These are phyloP conservation scores for Teleiodes luculella DNA, from an alignment of 2,888 invertebrate genomes.

Conservation along the genomic window DNA sequence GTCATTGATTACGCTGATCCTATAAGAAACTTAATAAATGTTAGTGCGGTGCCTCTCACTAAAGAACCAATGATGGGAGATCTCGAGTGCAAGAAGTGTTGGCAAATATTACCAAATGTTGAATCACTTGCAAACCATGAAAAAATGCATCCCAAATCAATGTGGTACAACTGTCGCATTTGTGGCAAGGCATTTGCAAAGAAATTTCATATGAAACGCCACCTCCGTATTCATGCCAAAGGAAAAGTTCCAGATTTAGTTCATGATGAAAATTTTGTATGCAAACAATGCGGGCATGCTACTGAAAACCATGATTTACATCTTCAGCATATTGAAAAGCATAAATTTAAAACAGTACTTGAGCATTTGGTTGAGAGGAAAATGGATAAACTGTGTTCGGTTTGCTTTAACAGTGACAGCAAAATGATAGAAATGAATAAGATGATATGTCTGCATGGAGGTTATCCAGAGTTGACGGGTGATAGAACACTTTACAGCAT, in stretches of 20 bases:
- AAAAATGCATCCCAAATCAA: constrained; percentile 54
- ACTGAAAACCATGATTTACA: constrained; percentile 40
- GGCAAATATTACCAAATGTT: constrained; percentile 50
- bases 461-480: constrained; percentile 55
- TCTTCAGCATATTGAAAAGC: constrained; percentile 63
- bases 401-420: constrained; percentile 50
- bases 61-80: constrained; percentile 36
- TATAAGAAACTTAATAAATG: constrained; percentile 50
- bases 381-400: constrained; percentile 50
- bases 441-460: constrained; percentile 53
- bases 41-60: constrained; percentile 31
- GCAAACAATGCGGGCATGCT: constrained; percentile 43
- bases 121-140: constrained; percentile 55
- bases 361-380: constrained; percentile 49
- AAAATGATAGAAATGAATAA: constrained; percentile 45
- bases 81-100: constrained; percentile 61
- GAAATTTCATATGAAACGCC: constrained; percentile 43
- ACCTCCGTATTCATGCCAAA: constrained; percentile 37
- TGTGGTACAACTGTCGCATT: constrained; percentile 63
- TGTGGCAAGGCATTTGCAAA: constrained; percentile 64
- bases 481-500: constrained; percentile 48
- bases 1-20: constrained; percentile 68
- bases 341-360: constrained; percentile 56
- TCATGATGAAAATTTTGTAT: constrained; percentile 37
- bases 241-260: constrained; percentile 12